A percentile compares a stretch with the other conserved stretches of the same genome.
These are phyloP conservation scores for Arenicola marina DNA, from an alignment of 2,888 invertebrate species.

Conservation along the genomic window DNA sequence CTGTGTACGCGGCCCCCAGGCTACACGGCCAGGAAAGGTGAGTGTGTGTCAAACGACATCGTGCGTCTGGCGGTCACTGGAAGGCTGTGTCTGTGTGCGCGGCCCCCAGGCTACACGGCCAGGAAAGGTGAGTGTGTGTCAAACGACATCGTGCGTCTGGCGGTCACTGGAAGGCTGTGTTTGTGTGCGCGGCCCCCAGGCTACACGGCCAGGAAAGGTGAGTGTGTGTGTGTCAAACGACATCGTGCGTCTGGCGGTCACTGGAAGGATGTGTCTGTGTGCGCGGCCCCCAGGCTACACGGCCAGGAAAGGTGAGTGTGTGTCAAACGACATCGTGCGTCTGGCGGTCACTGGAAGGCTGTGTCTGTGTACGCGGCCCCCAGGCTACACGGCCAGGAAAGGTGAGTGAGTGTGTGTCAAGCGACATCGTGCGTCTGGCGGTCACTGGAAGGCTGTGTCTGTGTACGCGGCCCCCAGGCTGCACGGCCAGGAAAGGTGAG, in stretches of 20 bases:
- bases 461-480: conserved; percentile 73
- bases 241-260: conserved; percentile 63
- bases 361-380: conserved; percentile 78
- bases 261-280: conserved; percentile 81
- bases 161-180: conserved; percentile 83
- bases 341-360: conserved; percentile 87
- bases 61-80: conserved; percentile 71
- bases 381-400: conserved; percentile 54
- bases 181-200: conserved; percentile 76
- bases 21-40: conserved; percentile 46
- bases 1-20: conserved; percentile 76
- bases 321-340: conserved; percentile 82
- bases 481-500: too few relatives aligned
- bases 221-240: conserved; percentile 44
- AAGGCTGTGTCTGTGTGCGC: conserved; percentile 76
- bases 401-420: conserved; percentile 33
- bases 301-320: too few relatives aligned
- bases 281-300: conserved; percentile 71
- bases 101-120: conserved; percentile 70
- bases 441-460: conserved; percentile 84
- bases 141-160: conserved; percentile 83
- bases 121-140: too few relatives aligned
- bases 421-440: conserved; percentile 41
- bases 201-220: conserved; percentile 46
- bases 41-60: conserved; percentile 40